Evolutionary conservation across 1,140 invertebrate genomes (phyloP).

Genomic region (Cryptotermes secundus): DNA sequence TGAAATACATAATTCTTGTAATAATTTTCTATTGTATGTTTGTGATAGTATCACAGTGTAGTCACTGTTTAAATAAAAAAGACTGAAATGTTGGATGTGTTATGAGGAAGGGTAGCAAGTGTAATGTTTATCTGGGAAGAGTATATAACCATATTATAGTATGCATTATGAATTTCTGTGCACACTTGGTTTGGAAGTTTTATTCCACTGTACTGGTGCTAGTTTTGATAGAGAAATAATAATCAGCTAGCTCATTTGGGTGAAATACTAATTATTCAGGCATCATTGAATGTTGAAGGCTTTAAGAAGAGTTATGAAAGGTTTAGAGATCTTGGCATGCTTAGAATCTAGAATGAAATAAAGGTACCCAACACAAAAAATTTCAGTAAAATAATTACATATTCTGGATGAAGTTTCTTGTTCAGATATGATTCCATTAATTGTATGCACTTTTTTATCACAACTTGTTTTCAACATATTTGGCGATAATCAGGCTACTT

Average conservation of each 20-base stretch:
- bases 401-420: neutral
- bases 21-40: neutral
- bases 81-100: conserved; percentile 1
- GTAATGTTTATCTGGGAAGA: neutral
- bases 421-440: too few relatives aligned
- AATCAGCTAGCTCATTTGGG: neutral
- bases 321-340: neutral
- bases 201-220: neutral
- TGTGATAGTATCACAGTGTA: neutral
- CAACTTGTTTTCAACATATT: too few relatives aligned
- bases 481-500: too few relatives aligned
- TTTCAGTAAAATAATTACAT: too few relatives aligned
- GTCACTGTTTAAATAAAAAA: neutral
- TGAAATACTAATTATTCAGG: neutral
- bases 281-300: neutral
- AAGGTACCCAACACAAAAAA: too few relatives aligned
- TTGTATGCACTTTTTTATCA: too few relatives aligned
- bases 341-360: neutral
- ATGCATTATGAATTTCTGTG: neutral
- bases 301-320: neutral
- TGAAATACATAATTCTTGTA: neutral
- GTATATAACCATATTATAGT: neutral
- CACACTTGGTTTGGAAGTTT: neutral
- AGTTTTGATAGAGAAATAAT: neutral
- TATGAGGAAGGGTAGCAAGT: neutral